These are phyloP conservation scores for Pectinophora gossypiella DNA, from an alignment of 1,140 invertebrate species.

Conservation along the genomic window DNA sequence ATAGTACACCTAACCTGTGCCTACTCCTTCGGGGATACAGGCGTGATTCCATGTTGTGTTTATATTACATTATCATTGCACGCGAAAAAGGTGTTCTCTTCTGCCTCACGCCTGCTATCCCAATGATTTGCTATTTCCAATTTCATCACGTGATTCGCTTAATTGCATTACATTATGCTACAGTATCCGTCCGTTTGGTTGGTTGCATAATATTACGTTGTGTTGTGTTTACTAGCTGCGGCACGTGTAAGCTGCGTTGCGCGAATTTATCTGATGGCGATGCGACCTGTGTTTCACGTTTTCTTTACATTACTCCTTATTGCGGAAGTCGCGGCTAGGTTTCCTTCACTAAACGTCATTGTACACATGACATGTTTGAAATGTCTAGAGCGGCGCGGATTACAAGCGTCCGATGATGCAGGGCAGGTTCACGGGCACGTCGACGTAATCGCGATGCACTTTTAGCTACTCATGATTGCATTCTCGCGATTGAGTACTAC, in stretches of 20 bases:
- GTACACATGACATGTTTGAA: background rate
- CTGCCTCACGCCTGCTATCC: no score
- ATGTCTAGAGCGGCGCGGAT: background rate
- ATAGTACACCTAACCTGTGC: no score
- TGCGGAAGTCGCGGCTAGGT: background rate
- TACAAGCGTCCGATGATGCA: background rate
- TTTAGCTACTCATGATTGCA: constrained; percentile 22
- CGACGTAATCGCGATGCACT: constrained; percentile 25
- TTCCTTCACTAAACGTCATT: background rate
- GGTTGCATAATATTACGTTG: constrained; percentile 35
- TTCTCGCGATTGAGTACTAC: constrained; percentile 11
- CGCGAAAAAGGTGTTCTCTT: no score
- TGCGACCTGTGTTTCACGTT: background rate
- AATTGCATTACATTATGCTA: background rate
- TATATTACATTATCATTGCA: no score
- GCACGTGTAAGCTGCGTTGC: constrained; percentile 28
- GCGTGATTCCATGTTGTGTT: no score
- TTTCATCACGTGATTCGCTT: background rate
- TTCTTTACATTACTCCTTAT: background rate
- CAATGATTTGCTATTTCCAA: no score
- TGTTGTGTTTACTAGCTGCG: constrained; percentile 28
- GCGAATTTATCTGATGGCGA: background rate
- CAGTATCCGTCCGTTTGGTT: background rate
- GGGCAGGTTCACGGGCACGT: constrained; percentile 28
- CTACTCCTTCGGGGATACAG: no score